A percentile compares a stretch with the other conserved stretches of the same genome.
These are phyloP conservation scores for Phaethornis superciliosus DNA, from an alignment of 2,113 vertebrate species.

Conservation along the genomic window DNA sequence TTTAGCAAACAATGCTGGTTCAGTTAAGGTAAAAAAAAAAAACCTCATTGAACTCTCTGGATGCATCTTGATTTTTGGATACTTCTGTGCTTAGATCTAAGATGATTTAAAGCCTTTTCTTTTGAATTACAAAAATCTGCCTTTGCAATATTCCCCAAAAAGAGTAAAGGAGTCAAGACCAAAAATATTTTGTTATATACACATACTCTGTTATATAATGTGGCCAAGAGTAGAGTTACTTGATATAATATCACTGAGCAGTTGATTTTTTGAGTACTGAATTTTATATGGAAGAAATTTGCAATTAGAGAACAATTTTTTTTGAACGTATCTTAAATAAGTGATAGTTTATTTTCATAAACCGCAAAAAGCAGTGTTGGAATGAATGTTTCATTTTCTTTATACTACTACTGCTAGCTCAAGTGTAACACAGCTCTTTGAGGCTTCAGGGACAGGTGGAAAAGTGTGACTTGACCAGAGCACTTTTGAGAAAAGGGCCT, in stretches of 20 bases:
- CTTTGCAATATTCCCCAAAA: background rate
- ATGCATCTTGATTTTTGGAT: background rate
- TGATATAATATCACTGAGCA: background rate
- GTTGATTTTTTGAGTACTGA: background rate
- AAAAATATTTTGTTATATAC: no score
- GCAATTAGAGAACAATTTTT: background rate
- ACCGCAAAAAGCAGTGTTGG: background rate
- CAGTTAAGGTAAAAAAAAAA: slow-evolving; percentile 21
- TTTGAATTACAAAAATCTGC: background rate
- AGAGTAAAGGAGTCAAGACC: background rate
- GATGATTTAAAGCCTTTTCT: background rate
- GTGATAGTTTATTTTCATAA: background rate
- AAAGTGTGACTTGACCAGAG: background rate
- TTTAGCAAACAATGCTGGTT: slow-evolving; percentile 31
- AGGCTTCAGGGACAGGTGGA: background rate
- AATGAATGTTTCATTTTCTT: background rate
- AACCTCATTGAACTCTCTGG: background rate
- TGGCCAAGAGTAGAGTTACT: background rate
- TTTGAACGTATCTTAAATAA: background rate
- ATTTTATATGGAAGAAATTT: background rate
- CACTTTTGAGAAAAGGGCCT: background rate
- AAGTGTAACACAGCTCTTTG: background rate
- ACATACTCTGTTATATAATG: no score
- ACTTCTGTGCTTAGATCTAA: background rate
- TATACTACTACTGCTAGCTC: background rate